Percentiles rank a stretch among this genome's conserved stretches.
Evolutionary conservation across 2,113 vertebrate species (phyloP).

Genomic region (Danionella cerebrum): DNA sequence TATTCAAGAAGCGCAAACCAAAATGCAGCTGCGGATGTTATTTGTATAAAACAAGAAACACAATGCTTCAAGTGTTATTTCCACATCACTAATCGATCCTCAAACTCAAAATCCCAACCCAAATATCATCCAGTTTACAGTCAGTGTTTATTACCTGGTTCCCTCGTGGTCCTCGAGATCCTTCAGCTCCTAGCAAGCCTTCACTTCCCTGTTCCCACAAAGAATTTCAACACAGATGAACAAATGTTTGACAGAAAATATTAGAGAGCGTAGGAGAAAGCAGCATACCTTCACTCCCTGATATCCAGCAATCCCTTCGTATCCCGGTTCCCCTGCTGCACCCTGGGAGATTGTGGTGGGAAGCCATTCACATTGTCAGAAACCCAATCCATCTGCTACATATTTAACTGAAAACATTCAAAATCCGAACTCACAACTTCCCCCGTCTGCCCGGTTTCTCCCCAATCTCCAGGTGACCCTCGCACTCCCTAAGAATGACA

Average conservation of each 20-base stretch:
- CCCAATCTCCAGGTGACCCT: constrained; percentile 57
- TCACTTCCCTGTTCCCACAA: constrained; percentile 52
- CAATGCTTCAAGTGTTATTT: too few species aligned
- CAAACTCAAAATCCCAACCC: too few species aligned
- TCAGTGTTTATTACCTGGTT: constrained; percentile 54
- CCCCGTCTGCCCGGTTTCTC: constrained; percentile 48
- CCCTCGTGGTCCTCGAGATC: constrained; percentile 51
- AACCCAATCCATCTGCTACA: constrained; percentile 18
- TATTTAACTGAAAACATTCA: constrained; percentile 5
- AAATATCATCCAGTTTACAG: constrained; percentile 23
- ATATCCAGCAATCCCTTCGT: constrained; percentile 65
- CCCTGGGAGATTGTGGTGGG: constrained; percentile 46
- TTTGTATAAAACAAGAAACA: too few species aligned
- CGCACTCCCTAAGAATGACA: constrained; percentile 52
- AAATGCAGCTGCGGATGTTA: too few species aligned
- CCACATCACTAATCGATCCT: too few species aligned
- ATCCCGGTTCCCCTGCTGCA: constrained; percentile 53
- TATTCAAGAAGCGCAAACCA: too few species aligned
- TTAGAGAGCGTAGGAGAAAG: neutral
- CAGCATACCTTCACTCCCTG: constrained; percentile 66
- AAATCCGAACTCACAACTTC: constrained; percentile 52
- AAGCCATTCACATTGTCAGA: constrained; percentile 39
- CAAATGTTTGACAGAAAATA: constrained; percentile 14
- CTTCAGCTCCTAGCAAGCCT: constrained; percentile 47
- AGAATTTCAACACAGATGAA: constrained; percentile 3